phyloP scores from a whole-genome alignment of 2,888 invertebrate genomes.

The Callyntrura guangdongensis region DNA sequence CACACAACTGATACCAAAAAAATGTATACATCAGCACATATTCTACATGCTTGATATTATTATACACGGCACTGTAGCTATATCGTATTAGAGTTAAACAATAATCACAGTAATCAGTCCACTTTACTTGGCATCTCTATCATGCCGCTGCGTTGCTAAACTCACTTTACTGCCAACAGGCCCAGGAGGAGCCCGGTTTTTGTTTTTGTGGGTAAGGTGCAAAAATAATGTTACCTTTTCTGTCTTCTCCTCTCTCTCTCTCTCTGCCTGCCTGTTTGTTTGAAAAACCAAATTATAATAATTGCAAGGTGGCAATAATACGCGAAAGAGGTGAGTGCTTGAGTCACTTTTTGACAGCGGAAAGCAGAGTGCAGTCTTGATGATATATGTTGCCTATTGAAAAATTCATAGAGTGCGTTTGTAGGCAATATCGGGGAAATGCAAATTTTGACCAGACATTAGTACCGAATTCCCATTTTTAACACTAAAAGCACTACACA shows the following conservation, averaged over 20 bases:
- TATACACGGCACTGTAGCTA: not conserved
- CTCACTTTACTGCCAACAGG: not conserved
- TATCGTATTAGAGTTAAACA: too few species aligned
- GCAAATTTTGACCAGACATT: too few species aligned
- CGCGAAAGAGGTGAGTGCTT: not conserved
- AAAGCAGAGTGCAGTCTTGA: not conserved
- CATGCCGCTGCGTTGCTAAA: not conserved
- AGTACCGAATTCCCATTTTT: too few species aligned
- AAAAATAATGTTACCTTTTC: not conserved
- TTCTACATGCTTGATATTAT: not conserved
- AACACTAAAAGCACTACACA: not conserved
- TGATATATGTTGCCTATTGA: too few species aligned
- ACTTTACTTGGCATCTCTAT: not conserved
- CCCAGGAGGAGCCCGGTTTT: not conserved
- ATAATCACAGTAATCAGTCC: too few species aligned
- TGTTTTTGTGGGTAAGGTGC: not conserved
- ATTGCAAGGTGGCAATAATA: conserved; percentile 47
- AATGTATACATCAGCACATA: not conserved
- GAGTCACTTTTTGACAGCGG: not conserved
- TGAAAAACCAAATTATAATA: conserved; percentile 67
- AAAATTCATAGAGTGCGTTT: too few species aligned
- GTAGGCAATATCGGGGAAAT: too few species aligned
- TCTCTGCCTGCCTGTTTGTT: not conserved
- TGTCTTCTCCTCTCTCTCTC: not conserved
- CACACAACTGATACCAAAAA: not conserved